Base-by-base conservation (phyloP, 2,888 invertebrate genomes). In the Leucophenga maculata region DNA sequence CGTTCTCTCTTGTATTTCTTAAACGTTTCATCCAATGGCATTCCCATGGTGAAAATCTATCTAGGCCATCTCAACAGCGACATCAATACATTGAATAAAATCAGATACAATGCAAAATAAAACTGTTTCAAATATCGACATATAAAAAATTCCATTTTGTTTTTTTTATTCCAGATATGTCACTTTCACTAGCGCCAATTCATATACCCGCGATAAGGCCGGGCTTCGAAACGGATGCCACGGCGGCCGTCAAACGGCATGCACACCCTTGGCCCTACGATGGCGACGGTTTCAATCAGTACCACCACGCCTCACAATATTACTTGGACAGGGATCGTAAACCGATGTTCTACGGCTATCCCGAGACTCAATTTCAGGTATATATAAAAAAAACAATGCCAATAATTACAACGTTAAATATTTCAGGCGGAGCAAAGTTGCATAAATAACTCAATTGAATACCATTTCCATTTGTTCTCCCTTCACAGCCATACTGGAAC, bases 191-290 rank as follows among this genome's bases (percentile, higher is more conserved):
- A 88, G 95, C 94, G 75, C 94, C 94, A 72, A 91, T 96, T 75
- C 96, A 96, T 90, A 96, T 96, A 89, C 96, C 96, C 77, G 96
- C 96, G 85, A 96, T 96, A 89, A 91, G 95, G 86, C 89, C 91
- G 70, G 90, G 89, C 79, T 93, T 90, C 86, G 91, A 89, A 76
- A 78, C 88, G 72, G 89, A 89, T 80, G 86, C 88, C 71, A 85
- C 88, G 74, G 86, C 88, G 70, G 87, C 89, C 69, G 88, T 88
- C 59, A 89, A 89, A 76, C 84, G 89, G 75, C 89, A 88, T 79
- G 86, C 88, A 73, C 88, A 89, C 80, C 88, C 87, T 67, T 88
- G 89, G 89, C 85, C 87, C 48, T 89, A 89, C 75, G 88, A 89
- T 32, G 84, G 87, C 22, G 87, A 88, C 67, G 80, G 85, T 52